A percentile compares a stretch with the other conserved stretches of the same genome.
Conservation (phyloP, 2,888 invertebrate genomes). For the Andrena camellia region DNA sequence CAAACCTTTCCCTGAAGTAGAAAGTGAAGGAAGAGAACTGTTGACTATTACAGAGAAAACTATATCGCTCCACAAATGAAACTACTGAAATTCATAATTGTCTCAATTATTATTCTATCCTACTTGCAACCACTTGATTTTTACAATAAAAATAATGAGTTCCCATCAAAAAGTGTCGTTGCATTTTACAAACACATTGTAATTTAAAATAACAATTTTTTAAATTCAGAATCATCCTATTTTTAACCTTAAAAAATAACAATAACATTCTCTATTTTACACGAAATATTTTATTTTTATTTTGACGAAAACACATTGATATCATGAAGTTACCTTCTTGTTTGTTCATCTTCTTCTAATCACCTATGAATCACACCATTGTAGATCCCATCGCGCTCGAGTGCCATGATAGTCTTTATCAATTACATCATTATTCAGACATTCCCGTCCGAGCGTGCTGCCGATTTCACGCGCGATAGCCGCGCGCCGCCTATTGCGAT, state of each 20-base stretch:
- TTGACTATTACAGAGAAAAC: too few species aligned
- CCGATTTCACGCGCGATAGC: slow-evolving; percentile 4
- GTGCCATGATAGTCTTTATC: slow-evolving; percentile 55
- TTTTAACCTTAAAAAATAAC: too few species aligned
- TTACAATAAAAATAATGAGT: too few species aligned
- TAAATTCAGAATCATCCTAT: neutral
- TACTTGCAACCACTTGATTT: too few species aligned
- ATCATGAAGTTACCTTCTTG: neutral
- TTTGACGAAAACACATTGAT: too few species aligned
- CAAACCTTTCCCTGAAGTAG: too few species aligned
- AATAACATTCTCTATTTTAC: too few species aligned
- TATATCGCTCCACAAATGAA: too few species aligned
- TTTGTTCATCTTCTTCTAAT: slow-evolving; percentile 18
- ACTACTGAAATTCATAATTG: too few species aligned
- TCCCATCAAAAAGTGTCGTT: neutral
- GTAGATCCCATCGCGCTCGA: slow-evolving; percentile 16
- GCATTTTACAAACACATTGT: neutral
- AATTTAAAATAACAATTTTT: neutral
- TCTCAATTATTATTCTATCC: too few species aligned
- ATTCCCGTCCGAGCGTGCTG: neutral
- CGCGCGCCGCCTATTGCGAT: neutral
- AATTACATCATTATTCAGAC: slow-evolving; percentile 55
- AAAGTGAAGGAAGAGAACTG: too few species aligned
- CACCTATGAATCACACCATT: slow-evolving; percentile 57
- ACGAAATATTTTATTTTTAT: too few species aligned